Evolutionary conservation across 2,888 invertebrate species (phyloP).

Genomic region (Limnephilus rhombicus): DNA sequence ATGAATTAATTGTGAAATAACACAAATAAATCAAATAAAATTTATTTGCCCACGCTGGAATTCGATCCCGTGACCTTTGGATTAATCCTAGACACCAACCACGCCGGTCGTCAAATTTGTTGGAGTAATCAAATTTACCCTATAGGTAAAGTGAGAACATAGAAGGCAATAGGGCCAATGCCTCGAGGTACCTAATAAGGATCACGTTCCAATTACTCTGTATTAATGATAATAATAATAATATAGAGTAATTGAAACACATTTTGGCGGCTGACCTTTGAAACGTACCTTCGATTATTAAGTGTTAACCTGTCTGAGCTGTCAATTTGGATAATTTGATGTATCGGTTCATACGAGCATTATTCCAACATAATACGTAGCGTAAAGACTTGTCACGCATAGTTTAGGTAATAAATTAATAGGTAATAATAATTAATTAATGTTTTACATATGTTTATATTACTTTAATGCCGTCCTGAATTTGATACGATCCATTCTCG

Average conservation of each 20-base stretch:
- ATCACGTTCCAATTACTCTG: not conserved
- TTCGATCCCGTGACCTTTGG: too few species aligned
- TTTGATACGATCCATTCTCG: too few species aligned
- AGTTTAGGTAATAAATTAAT: not conserved
- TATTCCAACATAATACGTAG: not conserved
- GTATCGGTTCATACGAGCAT: not conserved
- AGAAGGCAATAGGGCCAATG: not conserved
- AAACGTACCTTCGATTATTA: not conserved
- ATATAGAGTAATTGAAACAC: not conserved
- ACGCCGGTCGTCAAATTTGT: too few species aligned
- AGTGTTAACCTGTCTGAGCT: not conserved
- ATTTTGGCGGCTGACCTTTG: not conserved
- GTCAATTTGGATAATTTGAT: not conserved
- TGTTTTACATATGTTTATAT: too few species aligned
- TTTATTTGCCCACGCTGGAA: too few species aligned
- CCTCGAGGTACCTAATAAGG: not conserved
- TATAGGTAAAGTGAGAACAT: not conserved
- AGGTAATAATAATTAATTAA: not conserved
- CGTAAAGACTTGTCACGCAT: not conserved
- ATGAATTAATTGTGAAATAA: too few species aligned
- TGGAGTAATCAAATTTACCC: not conserved
- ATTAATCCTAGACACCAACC: too few species aligned
- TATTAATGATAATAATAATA: not conserved
- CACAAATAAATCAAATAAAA: too few species aligned
- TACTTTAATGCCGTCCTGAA: too few species aligned